A percentile compares a stretch with the other conserved stretches of the same genome.
Conservation (phyloP, 2,113 vertebrate genomes). For the Anser brachyrhynchus region DNA sequence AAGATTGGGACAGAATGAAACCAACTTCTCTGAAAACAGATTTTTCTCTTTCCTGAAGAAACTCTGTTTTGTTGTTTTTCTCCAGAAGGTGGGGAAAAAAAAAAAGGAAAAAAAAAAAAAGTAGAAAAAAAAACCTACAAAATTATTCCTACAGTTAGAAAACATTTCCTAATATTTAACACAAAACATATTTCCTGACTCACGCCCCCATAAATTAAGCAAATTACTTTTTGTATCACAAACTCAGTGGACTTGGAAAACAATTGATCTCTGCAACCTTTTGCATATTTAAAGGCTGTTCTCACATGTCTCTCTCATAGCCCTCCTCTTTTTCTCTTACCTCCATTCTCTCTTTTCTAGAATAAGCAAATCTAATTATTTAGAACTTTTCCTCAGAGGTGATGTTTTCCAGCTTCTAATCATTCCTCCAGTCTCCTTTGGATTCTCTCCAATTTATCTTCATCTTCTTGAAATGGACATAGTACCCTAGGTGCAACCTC, state of each 20-base stretch:
- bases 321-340: background rate
- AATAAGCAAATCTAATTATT: constrained; percentile 57
- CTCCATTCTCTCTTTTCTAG: background rate
- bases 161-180: background rate
- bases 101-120: background rate
- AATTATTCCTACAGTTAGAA: background rate
- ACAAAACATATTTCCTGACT: background rate
- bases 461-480: constrained; percentile 26
- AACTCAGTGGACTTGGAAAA: background rate
- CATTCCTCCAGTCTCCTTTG: background rate
- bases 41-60: background rate
- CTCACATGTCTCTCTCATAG: background rate
- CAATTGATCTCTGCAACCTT: background rate
- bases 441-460: constrained; percentile 42
- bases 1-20: background rate
- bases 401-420: constrained; percentile 36
- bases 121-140: background rate
- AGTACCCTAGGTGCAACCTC: background rate
- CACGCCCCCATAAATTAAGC: background rate
- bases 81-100: background rate
- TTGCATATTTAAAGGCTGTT: background rate
- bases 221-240: background rate
- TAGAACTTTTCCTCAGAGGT: constrained; percentile 36
- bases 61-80: background rate
- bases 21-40: fast-evolving